Conservation (phyloP, 2,113 vertebrate genomes). For the Chroicocephalus ridibundus region DNA sequence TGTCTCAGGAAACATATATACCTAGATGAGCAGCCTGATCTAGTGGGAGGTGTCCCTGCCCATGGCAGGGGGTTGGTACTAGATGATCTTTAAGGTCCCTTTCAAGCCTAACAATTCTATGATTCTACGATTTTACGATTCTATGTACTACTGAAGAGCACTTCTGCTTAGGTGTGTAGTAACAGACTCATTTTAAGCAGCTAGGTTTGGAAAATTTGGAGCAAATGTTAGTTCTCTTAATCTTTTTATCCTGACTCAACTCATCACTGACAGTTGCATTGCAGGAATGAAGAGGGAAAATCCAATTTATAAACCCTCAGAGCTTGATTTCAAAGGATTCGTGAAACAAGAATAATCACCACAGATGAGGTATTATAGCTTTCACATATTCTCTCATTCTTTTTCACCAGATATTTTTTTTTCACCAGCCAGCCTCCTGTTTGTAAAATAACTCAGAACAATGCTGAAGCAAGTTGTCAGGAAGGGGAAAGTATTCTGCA, state of each 20-base stretch:
- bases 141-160: neutral
- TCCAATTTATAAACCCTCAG: neutral
- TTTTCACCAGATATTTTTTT: neutral
- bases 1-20: neutral
- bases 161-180: neutral
- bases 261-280: neutral
- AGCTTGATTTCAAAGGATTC: neutral
- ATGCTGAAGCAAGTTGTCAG: neutral
- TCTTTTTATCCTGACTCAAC: neutral
- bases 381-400: neutral
- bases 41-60: no score
- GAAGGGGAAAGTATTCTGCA: neutral
- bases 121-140: no score
- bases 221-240: neutral
- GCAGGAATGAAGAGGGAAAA: neutral
- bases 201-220: neutral
- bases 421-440: neutral
- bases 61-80: no score
- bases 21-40: no score
- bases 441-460: neutral
- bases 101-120: no score
- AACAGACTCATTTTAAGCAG: neutral
- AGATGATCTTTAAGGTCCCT: no score
- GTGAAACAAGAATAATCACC: neutral
- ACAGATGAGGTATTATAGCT: neutral